Base-by-base conservation (phyloP, 1,140 invertebrate genomes). In the Nephotettix cincticeps region DNA sequence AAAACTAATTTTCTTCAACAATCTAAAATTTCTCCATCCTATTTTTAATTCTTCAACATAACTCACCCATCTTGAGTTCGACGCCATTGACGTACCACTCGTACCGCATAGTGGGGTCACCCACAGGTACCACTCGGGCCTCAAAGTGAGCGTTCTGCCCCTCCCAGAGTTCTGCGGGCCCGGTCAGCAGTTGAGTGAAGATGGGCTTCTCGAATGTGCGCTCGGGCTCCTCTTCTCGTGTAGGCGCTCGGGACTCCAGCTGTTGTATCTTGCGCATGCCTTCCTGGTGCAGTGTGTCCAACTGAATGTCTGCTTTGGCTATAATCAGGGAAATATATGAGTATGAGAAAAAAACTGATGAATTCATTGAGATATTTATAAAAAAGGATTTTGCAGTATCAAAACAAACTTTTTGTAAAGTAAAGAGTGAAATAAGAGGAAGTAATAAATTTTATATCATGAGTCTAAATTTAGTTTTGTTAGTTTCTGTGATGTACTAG, bases 81-180 rank as follows among this genome's bases (percentile, higher is more conserved):
- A 95, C 87, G 73, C 95, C 96, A 79, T 98, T 98, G 56, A 96
- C 90, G 77, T 91, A 97, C 96, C 96, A 98, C 81, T 97, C 93
- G 75, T 96, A 96, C 77, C 89, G 86, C 51, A 98, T 82, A 75
- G 89, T 93, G 13, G 94, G 86, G 83, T 98, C 97, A 6, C 96
- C 96, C 71, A 97, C 93, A 40, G 96, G 96, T 27, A 97, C 91
- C n/a, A 99, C 94, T 54, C 94, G 87, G 72, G 95, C 96, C 83
- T 99, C 96, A 80, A 98, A 99, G 82, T 95, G 96, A 72, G 96
- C 96, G 73, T 93, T 89, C 81, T 98, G 93, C 14, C 95, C 94
- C 85, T 98, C 96, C 87, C 93, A 93, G 3, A 99, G 80, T 80
- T 97, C 95, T 0, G 90, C 88, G n/a, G 93, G 94, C 6, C 94